A percentile compares a stretch with the other conserved stretches of the same genome.
phyloP scores from a whole-genome alignment of 1,140 invertebrate species.

The Dendroctonus ponderosae region DNA sequence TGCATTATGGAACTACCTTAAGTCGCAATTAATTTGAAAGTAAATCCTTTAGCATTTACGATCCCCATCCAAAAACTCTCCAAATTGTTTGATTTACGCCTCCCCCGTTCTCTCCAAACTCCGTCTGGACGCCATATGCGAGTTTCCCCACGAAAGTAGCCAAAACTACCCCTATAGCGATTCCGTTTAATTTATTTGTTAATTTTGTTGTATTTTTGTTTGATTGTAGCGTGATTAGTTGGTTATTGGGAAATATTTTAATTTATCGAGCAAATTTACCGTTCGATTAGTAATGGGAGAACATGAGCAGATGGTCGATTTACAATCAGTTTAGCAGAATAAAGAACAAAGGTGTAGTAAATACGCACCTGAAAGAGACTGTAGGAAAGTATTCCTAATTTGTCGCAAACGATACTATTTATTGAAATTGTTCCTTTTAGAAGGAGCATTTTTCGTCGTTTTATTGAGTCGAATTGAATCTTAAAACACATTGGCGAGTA shows the following conservation, averaged over 20 bases:
- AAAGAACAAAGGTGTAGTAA: not conserved
- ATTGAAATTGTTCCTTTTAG: no score
- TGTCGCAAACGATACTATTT: conserved; percentile 10
- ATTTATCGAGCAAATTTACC: conserved; percentile 11
- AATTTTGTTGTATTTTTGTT: conserved; percentile 22
- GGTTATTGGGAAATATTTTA: conserved; percentile 12
- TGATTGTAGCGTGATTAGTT: conserved; percentile 18
- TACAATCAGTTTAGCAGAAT: not conserved
- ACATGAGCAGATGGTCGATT: not conserved
- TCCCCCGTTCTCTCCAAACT: conserved; percentile 4
- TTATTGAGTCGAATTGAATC: no score
- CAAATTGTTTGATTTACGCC: conserved; percentile 18
- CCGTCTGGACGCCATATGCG: conserved; percentile 18
- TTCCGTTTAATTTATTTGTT: conserved; percentile 17
- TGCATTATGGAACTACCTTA: no score
- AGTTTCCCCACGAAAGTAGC: conserved; percentile 24
- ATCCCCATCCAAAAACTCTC: conserved; percentile 9
- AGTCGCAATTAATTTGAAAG: no score
- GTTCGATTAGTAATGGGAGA: not conserved
- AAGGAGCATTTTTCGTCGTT: no score
- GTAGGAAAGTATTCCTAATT: conserved; percentile 20
- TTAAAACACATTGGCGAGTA: no score
- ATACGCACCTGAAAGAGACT: not conserved
- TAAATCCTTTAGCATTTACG: no score
- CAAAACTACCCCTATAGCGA: conserved; percentile 24